Base-by-base conservation (phyloP, 1,140 invertebrate species). In the Olivierus martensii region DNA sequence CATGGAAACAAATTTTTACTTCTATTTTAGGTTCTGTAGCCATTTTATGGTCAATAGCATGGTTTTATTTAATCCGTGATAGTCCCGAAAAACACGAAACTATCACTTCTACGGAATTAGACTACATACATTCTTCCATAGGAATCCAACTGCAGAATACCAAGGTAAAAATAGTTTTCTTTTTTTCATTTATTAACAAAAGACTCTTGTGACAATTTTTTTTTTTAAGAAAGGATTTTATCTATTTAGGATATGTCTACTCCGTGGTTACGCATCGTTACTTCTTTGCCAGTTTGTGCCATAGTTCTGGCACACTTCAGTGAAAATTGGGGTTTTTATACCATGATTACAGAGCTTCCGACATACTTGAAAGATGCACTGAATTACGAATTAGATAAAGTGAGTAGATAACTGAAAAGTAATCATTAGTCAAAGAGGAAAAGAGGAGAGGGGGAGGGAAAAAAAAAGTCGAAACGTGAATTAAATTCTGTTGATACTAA, bases 291-390 rank as follows among this genome's bases (percentile, higher is more conserved):
- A 0, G 88, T 96, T 3, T 93, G 87, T 86, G 89, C 90, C 2
- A 88, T 95, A 63, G 77, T 94, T 49, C 68, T 91, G 15, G 87
- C 86, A 0, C 91, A 96, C 66, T 85, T 81, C 36, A 81, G 84
- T 50, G 88, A 88, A 55, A 91, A 95, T 53, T 97, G 91, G 73
- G 86, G 88, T 1, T 94, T 91, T 71, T 95, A 95, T 71, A 94
- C 87, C 3, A 80, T 96, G 42, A 78, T 95, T 46, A 90, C 90
- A 66, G 86, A 92, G 63, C 73, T 97, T 51, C 93, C 93, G 9
- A 91, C 84, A 0, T 98, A 91, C 68, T 85, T 96, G 79, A 85
- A 89, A 63, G 79, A 83, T 63, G 85, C 95, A 48, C 73, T 96
- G 9, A 74, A 84, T 60, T 92, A 84, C 63, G 78, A 90, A 63